Conservation (phyloP, 2,113 vertebrate species). For the Macquaria australasica region DNA sequence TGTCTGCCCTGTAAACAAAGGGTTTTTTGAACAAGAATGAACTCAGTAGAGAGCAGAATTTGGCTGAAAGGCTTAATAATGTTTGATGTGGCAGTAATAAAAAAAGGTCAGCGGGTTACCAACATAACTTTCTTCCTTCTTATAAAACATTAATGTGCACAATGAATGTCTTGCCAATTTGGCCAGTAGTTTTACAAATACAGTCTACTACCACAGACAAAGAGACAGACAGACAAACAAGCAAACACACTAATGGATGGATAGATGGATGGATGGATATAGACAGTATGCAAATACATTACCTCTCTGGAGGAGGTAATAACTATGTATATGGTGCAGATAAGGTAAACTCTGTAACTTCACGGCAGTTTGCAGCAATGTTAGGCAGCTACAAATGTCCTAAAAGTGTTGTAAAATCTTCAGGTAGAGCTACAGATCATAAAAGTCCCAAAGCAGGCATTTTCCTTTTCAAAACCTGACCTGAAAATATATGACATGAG, state of each 20-base stretch:
- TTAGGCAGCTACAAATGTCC: constrained; percentile 2
- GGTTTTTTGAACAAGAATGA: constrained; percentile 12
- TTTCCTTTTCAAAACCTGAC: constrained; percentile 11
- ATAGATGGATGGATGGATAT: too few relatives aligned
- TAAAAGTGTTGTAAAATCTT: constrained; percentile 5
- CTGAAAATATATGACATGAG: neutral
- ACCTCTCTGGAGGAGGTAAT: constrained; percentile 2
- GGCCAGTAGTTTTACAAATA: neutral
- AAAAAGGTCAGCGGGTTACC: neutral
- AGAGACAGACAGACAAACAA: neutral
- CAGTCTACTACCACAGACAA: neutral
- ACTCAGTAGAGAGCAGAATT: constrained; percentile 1
- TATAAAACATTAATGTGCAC: neutral
- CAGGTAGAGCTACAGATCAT: constrained; percentile 11
- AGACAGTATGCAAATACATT: neutral
- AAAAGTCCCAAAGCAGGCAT: constrained; percentile 14
- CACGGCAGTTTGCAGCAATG: constrained; percentile 1
- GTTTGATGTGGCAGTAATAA: neutral
- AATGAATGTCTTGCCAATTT: neutral
- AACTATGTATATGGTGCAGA: neutral
- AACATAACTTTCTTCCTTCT: neutral
- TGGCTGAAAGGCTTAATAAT: neutral
- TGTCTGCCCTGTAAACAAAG: constrained; percentile 30
- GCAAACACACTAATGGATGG: neutral
- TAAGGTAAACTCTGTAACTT: neutral